Percentiles rank a stretch among this genome's conserved stretches.
Conservation (phyloP, 1,140 invertebrate genomes). For the Acromyrmex echinatior region DNA sequence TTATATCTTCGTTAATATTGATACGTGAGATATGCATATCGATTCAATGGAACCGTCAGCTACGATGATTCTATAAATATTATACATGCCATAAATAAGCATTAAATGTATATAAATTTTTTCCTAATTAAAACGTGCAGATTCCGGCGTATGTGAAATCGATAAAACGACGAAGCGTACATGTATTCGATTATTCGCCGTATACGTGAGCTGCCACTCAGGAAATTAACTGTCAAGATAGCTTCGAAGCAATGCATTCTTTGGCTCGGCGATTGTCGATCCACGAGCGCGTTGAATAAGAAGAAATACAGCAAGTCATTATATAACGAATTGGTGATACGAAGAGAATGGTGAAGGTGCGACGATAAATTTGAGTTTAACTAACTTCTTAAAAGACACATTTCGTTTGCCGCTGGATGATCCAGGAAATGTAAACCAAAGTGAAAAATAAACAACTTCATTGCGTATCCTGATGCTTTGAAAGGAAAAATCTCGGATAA, state of each 20-base stretch:
- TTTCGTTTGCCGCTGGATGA: not conserved
- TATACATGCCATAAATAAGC: slow-evolving; percentile 37
- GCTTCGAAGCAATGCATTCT: slow-evolving; percentile 51
- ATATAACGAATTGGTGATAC: slow-evolving; percentile 39
- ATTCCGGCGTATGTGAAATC: slow-evolving; percentile 34
- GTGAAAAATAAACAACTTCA: slow-evolving; percentile 32
- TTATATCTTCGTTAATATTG: slow-evolving; percentile 36
- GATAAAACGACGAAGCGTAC: not conserved
- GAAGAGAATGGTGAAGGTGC: slow-evolving; percentile 3
- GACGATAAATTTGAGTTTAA: slow-evolving; percentile 34
- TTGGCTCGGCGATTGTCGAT: slow-evolving; percentile 46
- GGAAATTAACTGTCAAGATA: slow-evolving; percentile 76
- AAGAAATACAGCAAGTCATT: slow-evolving; percentile 60
- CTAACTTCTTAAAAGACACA: not conserved
- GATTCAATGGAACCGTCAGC: not conserved
- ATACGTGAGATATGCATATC: not conserved
- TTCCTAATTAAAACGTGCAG: slow-evolving; percentile 55
- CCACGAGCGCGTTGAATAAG: slow-evolving; percentile 40
- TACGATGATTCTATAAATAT: slow-evolving; percentile 24
- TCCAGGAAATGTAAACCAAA: not conserved
- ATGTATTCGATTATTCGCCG: slow-evolving; percentile 45
- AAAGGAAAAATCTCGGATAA: slow-evolving; percentile 21
- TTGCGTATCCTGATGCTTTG: not conserved
- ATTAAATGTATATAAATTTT: slow-evolving; percentile 21
- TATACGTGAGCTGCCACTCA: slow-evolving; percentile 50